Conservation (phyloP, 2,113 vertebrate genomes). For the Crypturellus undulatus region DNA sequence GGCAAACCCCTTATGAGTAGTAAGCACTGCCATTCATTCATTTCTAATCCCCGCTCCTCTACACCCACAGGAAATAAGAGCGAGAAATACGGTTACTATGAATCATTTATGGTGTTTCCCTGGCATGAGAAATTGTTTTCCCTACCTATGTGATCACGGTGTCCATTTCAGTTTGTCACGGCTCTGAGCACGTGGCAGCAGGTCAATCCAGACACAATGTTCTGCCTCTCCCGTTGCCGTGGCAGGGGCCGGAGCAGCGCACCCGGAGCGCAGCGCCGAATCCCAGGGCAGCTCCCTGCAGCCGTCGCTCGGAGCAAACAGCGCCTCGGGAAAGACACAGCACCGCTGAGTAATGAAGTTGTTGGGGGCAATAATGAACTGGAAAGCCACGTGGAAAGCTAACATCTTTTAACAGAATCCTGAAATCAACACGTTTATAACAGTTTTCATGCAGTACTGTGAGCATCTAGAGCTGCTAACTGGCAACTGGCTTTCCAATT, state of each 20-base stretch:
- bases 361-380: constrained; percentile 23
- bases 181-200: constrained; percentile 26
- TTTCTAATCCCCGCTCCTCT: constrained; percentile 67
- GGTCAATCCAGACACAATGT: not conserved
- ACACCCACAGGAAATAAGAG: constrained; percentile 72
- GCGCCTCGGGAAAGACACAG: not conserved
- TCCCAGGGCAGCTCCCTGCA: not conserved
- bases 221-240: too few relatives aligned
- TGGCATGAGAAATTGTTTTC: constrained; percentile 63
- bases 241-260: too few relatives aligned
- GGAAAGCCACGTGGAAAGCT: constrained; percentile 14
- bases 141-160: constrained; percentile 39
- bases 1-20: constrained; percentile 55
- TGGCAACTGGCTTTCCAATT: constrained; percentile 5
- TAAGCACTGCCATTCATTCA: constrained; percentile 69
- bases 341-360: constrained; percentile 7
- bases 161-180: constrained; percentile 62
- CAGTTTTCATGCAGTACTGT: constrained; percentile 12
- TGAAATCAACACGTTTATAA: constrained; percentile 15
- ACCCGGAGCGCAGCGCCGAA: not conserved
- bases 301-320: not conserved
- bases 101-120: constrained; percentile 68
- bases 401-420: constrained; percentile 38
- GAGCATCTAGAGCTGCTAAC: not conserved
- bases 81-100: constrained; percentile 53